Conservation (phyloP, 2,888 invertebrate genomes). For the Malachius bipustulatus region DNA sequence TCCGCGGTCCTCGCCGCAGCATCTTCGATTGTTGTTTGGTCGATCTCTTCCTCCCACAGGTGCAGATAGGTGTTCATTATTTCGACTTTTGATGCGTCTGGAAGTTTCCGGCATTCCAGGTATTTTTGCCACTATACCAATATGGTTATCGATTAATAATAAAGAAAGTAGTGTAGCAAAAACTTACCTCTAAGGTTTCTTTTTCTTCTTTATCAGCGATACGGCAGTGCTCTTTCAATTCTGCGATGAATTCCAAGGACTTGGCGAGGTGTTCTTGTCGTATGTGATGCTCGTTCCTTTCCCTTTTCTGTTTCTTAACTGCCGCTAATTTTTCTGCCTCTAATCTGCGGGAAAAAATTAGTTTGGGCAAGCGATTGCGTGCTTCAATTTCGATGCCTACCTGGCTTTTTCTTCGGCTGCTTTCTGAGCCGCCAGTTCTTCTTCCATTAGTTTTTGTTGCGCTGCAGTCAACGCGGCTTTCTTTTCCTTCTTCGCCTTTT, state of each 20-base stretch:
- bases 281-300: constrained; percentile 20
- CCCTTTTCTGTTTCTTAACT: constrained; percentile 27
- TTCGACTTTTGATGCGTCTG: constrained; percentile 38
- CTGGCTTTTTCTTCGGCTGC: constrained; percentile 8
- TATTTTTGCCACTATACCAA: constrained; percentile 41
- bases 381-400: constrained; percentile 17
- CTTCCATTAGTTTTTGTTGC: background rate
- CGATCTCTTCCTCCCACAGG: constrained; percentile 38
- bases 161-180: too few species aligned
- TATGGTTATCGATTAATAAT: too few species aligned
- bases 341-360: too few species aligned
- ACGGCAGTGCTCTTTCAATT: background rate
- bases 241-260: constrained; percentile 11
- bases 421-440: background rate
- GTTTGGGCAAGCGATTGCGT: too few species aligned
- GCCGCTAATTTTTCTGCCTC: constrained; percentile 20
- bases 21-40: constrained; percentile 33
- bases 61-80: constrained; percentile 44
- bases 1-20: constrained; percentile 36
- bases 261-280: constrained; percentile 21
- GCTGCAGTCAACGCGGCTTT: background rate
- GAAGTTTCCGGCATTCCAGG: constrained; percentile 42
- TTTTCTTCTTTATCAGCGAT: background rate
- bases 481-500: too few species aligned
- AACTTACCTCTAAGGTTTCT: background rate